Conservation (phyloP, 1,140 invertebrate genomes). For the Brachionus angularis region DNA sequence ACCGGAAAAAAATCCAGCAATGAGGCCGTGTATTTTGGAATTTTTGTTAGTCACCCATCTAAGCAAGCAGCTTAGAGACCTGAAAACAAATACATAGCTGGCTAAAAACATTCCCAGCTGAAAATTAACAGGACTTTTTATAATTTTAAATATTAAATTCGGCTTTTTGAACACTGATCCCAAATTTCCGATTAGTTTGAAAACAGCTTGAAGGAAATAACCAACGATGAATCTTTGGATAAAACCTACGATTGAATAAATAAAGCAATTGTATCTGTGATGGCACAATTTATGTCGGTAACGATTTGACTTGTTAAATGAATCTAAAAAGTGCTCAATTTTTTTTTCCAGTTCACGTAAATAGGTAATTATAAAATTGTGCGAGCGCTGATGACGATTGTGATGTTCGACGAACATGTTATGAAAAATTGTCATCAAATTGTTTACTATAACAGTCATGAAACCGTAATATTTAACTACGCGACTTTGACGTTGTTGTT, state of each 20-base stretch:
- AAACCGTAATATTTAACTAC: constrained; percentile 40
- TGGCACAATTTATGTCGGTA: not conserved
- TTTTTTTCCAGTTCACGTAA: constrained; percentile 12
- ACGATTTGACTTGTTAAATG: not conserved
- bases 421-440: not conserved
- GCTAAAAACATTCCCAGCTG: constrained; percentile 52
- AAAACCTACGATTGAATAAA: constrained; percentile 45
- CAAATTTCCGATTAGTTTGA: constrained; percentile 49
- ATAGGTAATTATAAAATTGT: not conserved
- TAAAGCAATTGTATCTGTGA: constrained; percentile 34
- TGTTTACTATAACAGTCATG: constrained; percentile 1
- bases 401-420: constrained; percentile 17
- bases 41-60: constrained; percentile 51
- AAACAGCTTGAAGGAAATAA: constrained; percentile 49
- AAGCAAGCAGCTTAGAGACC: constrained; percentile 52
- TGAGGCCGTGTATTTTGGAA: constrained; percentile 48
- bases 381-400: constrained; percentile 8
- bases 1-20: constrained; percentile 53
- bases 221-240: constrained; percentile 50
- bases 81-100: constrained; percentile 50
- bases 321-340: constrained; percentile 21
- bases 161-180: constrained; percentile 48
- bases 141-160: constrained; percentile 45
- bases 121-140: constrained; percentile 49
- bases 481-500: not conserved